Conservation (phyloP, 35 echinoderm and acorn worm species). For the Apostichopus parvimensis region DNA sequence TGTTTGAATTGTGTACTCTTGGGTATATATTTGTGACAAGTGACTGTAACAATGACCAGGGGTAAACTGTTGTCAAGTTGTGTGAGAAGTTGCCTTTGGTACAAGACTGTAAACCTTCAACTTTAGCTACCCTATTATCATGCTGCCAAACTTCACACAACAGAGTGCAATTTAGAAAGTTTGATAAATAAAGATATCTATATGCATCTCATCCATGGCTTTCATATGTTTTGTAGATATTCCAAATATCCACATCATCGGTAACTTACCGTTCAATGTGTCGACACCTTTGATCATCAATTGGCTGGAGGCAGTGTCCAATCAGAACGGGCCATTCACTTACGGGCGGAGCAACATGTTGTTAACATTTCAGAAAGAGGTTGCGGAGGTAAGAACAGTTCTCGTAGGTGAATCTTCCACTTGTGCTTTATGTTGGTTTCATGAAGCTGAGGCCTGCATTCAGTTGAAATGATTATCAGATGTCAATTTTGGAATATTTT, state of each 20-base stretch:
- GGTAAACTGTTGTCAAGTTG: no score
- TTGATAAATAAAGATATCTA: no score
- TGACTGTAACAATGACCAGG: no score
- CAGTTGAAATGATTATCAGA: neutral
- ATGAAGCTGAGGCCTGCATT: neutral
- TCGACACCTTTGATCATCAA: constrained; percentile 92
- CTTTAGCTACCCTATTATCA: no score
- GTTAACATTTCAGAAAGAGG: constrained; percentile 95
- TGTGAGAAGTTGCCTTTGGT: no score
- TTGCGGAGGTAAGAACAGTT: constrained; percentile 75
- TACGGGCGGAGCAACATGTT: constrained; percentile 80
- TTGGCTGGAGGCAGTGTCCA: constrained; percentile 85
- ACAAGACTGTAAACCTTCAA: no score
- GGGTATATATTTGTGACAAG: no score
- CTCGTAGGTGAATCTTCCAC: neutral
- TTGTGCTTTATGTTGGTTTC: neutral
- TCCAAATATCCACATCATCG: constrained; percentile 86
- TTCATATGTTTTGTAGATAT: constrained; percentile 48
- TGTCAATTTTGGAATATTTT: no score
- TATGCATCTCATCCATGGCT: neutral
- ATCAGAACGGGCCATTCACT: constrained; percentile 73
- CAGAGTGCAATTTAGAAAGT: no score
- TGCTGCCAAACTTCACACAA: no score
- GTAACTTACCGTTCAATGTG: constrained; percentile 97
- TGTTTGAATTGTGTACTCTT: no score